Conservation (phyloP, 2,113 vertebrate species). For the Nothoprocta pentlandii region DNA sequence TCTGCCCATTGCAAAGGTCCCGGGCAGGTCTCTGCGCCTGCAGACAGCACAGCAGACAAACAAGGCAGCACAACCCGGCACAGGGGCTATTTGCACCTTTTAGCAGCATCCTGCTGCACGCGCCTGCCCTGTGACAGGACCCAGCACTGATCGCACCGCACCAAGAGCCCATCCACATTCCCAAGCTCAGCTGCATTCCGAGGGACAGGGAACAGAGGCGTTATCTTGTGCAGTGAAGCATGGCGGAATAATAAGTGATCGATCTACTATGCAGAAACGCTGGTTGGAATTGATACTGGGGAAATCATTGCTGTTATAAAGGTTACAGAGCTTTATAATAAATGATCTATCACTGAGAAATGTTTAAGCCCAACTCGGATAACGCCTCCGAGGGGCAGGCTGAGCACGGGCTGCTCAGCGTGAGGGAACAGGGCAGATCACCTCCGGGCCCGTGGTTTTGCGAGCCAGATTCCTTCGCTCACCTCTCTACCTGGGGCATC, state of each 20-base stretch:
- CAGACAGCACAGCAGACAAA: fast-evolving
- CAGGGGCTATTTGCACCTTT: fast-evolving
- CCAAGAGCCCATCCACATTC: not conserved
- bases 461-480: not conserved
- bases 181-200: not conserved
- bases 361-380: not conserved
- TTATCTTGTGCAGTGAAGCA: not conserved
- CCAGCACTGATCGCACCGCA: fast-evolving
- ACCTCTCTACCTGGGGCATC: not conserved
- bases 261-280: not conserved
- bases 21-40: not conserved
- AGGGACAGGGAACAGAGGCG: not conserved
- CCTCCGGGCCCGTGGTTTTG: not conserved
- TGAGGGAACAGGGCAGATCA: not conserved
- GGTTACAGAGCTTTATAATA: not conserved
- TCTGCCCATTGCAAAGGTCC: not conserved
- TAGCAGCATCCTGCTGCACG: not conserved
- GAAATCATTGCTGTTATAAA: not conserved
- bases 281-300: not conserved
- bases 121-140: constrained; percentile 35
- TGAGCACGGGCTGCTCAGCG: fast-evolving
- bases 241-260: not conserved
- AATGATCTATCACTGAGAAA: not conserved
- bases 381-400: not conserved
- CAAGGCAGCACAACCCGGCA: fast-evolving